Conservation (phyloP, 2,888 invertebrate genomes). For the Morinoia aosen region DNA sequence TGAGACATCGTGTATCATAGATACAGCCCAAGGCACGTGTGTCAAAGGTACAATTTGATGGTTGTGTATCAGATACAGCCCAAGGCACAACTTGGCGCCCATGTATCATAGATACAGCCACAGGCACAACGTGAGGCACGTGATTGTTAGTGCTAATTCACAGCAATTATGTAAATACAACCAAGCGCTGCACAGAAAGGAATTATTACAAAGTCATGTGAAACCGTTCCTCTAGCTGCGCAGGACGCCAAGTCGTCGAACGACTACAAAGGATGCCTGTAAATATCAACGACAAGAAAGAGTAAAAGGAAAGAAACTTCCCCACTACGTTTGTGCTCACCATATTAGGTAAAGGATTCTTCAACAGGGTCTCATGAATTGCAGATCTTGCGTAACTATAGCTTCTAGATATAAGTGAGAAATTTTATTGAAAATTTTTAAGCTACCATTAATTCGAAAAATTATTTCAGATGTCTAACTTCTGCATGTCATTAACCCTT, state of each 20-base stretch:
- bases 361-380: not conserved
- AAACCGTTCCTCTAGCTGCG: not conserved
- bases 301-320: not conserved
- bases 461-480: not conserved
- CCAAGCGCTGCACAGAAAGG: not conserved
- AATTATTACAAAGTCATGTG: not conserved
- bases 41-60: no score
- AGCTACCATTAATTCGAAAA: not conserved
- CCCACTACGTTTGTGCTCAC: not conserved
- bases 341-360: not conserved
- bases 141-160: not conserved
- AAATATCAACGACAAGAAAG: not conserved
- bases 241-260: not conserved
- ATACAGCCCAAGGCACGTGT: not conserved
- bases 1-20: not conserved
- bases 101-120: not conserved
- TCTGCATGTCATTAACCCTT: not conserved
- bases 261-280: not conserved
- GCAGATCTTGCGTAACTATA: not conserved
- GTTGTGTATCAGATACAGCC: not conserved
- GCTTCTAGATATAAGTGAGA: no score
- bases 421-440: no score
- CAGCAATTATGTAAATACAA: not conserved
- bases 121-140: not conserved
- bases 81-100: not conserved